phyloP scores from a whole-genome alignment of 1,140 invertebrate genomes.

The Neodiprion fabricii region DNA sequence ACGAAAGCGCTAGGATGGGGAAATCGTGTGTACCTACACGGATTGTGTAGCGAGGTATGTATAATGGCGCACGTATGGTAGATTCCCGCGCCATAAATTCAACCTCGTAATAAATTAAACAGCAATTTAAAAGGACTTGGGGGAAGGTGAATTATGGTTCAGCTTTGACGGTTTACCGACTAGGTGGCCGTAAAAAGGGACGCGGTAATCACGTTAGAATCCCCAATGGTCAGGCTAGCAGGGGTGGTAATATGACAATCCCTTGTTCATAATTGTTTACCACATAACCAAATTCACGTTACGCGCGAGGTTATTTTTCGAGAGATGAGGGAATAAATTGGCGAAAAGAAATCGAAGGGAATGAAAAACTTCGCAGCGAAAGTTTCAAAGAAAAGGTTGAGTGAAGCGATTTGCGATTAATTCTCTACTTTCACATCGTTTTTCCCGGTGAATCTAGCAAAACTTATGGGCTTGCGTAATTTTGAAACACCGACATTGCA shows the following conservation, averaged over 20 bases:
- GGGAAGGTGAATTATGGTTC: neutral
- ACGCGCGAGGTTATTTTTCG: no score
- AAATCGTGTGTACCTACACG: neutral
- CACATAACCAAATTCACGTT: neutral
- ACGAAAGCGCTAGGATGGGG: no score
- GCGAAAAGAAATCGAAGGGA: no score
- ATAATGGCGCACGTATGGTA: neutral
- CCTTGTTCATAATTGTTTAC: neutral
- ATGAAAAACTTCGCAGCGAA: no score
- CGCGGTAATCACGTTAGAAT: slow-evolving; percentile 5
- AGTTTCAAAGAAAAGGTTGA: no score
- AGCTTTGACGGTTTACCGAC: neutral
- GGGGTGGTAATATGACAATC: neutral
- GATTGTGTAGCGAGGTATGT: no score
- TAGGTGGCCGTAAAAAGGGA: neutral
- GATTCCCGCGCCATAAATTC: slow-evolving; percentile 36
- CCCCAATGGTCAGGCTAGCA: neutral
- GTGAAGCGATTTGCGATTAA: no score
- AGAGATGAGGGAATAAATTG: no score
- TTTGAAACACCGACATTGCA: no score
- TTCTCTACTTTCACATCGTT: no score
- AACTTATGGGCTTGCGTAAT: no score
- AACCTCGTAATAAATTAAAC: slow-evolving; percentile 35
- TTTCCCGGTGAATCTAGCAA: no score
- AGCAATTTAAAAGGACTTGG: slow-evolving; percentile 33